Evolutionary conservation across 2,797 vertebrate genomes (phyloP).

Genomic region (Hirundo rustica): DNA sequence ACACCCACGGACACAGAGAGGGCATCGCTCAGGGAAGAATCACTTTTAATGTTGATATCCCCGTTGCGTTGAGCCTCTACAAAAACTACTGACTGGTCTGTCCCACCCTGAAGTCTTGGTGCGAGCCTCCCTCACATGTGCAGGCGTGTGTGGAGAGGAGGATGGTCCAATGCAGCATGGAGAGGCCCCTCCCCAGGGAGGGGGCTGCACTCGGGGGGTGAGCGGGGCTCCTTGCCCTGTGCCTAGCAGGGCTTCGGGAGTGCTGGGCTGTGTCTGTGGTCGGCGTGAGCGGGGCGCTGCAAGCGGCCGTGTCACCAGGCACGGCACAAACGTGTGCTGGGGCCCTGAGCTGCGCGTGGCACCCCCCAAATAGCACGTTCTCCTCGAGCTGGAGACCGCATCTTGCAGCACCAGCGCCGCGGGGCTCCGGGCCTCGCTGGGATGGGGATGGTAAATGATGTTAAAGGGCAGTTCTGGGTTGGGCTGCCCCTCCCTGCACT

Average conservation of each 20-base stretch:
- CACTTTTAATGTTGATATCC: slow-evolving; percentile 57
- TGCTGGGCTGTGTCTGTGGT: neutral
- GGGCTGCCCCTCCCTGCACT: slow-evolving; percentile 25
- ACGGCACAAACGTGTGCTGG: neutral
- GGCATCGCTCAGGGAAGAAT: neutral
- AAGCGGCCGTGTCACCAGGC: neutral
- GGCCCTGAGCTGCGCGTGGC: slow-evolving; percentile 1
- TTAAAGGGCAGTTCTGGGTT: slow-evolving; percentile 7
- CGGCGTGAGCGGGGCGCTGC: neutral
- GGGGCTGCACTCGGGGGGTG: neutral
- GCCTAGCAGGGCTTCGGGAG: neutral
- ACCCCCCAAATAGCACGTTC: neutral
- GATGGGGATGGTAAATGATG: slow-evolving; percentile 8
- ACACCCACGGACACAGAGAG: neutral
- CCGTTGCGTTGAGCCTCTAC: slow-evolving; percentile 15
- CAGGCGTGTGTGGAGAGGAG: neutral
- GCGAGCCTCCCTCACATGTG: neutral
- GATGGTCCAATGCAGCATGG: neutral
- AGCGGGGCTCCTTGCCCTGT: neutral
- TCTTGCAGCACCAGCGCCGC: neutral
- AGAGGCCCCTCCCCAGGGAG: neutral
- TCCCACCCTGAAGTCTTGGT: neutral
- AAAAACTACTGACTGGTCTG: slow-evolving; percentile 35
- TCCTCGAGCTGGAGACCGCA: neutral
- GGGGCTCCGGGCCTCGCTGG: neutral